Evolutionary conservation across 2,797 vertebrate species (phyloP), one percentile per base, ranked within the genome.

Genomic region (Thalassophryne amazonica): DNA sequence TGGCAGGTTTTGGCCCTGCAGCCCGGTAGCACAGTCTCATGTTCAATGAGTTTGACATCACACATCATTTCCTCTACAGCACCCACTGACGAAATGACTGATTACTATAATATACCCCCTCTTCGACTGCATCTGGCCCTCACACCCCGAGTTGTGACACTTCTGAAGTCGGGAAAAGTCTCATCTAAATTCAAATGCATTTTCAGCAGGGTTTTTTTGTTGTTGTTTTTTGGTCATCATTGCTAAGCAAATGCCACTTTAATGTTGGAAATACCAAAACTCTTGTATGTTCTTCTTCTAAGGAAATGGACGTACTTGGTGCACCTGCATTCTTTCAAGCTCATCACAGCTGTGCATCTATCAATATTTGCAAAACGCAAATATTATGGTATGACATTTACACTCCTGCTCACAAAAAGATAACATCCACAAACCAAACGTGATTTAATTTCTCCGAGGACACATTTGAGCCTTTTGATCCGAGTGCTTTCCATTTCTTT

Each of bases 381-480:
- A 76, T 41, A 73, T 56, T 46, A 33, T 54, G 58, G 27, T 36
- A n/a, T 54, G 66, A 65, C 39, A 69, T 57, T 63, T 37, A 55
- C 49, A 43, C 35, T 40, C 40, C 50, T 69, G 25, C 21, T 25
- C 36, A 14, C 15, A 35, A 67, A 68, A 62, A 49, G 47, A 70
- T 39, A 57, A 78, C 78, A 73, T 69, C 64, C 45, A 73, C 67
- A 80, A 54, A 56, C 19, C 49, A 25, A 43, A 56, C 36, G 23
- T 61, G 39, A 70, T 61, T 66, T 69, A 51, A 76, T 84, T 82
- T 76, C 64, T 73, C 69, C 34, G n/a, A 69, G 58, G 60, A 73
- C 57, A 30, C 7, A 60, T 45, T 28, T 33, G 22, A 5, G 42
- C 31, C 23, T 37, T 47, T 59, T 61, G 43, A 73, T 62, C 32